Percentiles rank a stretch among this genome's conserved stretches.
Conservation (phyloP, 2,113 vertebrate species). For the Macrotis lagotis region DNA sequence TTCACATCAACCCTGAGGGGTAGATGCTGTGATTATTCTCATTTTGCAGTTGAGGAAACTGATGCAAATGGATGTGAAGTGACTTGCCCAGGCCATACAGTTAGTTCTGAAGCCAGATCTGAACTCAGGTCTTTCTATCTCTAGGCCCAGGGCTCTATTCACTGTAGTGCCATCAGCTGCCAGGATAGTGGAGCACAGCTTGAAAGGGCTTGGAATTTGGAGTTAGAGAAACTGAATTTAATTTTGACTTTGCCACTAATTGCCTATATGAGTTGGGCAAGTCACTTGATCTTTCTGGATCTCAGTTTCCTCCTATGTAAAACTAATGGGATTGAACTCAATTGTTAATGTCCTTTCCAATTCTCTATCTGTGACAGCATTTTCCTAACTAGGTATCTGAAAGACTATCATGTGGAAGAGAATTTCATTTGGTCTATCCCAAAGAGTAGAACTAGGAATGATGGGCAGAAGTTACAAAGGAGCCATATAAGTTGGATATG, state of each 20-base stretch:
- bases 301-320: neutral
- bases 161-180: neutral
- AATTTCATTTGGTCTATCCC: neutral
- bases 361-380: neutral
- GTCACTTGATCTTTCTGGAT: neutral
- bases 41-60: neutral
- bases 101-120: neutral
- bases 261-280: neutral
- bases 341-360: neutral
- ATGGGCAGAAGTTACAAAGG: neutral
- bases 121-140: neutral
- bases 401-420: neutral
- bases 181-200: neutral
- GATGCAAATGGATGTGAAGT: neutral
- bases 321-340: neutral
- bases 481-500: neutral
- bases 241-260: neutral
- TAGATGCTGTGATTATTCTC: neutral
- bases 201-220: neutral
- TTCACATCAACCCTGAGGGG: neutral
- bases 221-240: neutral
- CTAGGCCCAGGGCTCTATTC: neutral
- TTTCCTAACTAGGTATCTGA: neutral
- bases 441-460: neutral
- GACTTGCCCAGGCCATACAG: neutral